Evolutionary conservation across 2,888 invertebrate genomes (phyloP).

Genomic region (Latrodectus elegans): DNA sequence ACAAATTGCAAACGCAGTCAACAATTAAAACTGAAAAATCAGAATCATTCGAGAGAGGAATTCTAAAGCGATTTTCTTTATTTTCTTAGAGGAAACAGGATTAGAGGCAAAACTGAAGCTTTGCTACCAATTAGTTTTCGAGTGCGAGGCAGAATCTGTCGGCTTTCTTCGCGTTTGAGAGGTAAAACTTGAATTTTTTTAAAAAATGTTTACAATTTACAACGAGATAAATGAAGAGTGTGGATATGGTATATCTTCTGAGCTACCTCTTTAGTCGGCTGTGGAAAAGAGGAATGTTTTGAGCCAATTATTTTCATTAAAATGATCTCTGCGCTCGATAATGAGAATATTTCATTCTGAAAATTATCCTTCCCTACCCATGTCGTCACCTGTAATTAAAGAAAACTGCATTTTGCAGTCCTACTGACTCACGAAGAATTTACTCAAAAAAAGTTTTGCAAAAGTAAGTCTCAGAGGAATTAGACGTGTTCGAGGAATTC

Average conservation of each 20-base stretch:
- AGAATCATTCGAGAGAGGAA: too few species aligned
- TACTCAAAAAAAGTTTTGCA: too few species aligned
- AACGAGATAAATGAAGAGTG: background rate
- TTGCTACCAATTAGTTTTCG: constrained; percentile 20
- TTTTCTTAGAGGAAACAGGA: background rate
- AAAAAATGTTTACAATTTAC: background rate
- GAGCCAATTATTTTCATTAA: constrained; percentile 51
- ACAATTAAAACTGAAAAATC: too few species aligned
- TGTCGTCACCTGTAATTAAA: constrained; percentile 16
- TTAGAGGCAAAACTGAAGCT: background rate
- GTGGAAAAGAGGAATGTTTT: background rate
- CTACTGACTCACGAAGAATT: too few species aligned
- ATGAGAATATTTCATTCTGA: background rate
- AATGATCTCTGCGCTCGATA: constrained; percentile 12
- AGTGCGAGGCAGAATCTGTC: constrained; percentile 11
- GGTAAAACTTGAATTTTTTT: background rate
- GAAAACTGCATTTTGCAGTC: background rate
- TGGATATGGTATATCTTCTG: too few species aligned
- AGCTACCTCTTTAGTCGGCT: background rate
- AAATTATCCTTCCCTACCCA: background rate
- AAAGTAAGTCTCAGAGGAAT: too few species aligned
- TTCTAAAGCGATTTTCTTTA: too few species aligned
- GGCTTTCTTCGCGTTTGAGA: background rate
- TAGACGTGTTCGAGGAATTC: too few species aligned
- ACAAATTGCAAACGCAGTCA: too few species aligned